Conservation (phyloP, 2,113 vertebrate genomes). For the Hemibates koningsi region DNA sequence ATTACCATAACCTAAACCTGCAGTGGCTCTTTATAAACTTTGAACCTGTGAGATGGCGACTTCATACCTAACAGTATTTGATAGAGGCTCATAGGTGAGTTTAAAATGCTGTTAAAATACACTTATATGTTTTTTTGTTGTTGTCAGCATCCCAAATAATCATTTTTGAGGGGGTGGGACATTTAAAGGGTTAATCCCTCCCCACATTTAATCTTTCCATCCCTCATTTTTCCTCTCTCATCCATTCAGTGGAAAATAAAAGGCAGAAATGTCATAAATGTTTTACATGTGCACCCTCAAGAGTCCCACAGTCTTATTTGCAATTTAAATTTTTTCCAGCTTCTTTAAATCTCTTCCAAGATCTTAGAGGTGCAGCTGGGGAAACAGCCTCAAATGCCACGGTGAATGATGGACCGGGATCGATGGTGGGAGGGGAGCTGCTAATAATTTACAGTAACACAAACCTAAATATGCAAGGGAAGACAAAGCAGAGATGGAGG, state of each 20-base stretch:
- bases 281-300: neutral
- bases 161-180: neutral
- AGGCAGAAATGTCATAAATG: slow-evolving; percentile 2
- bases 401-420: neutral
- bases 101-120: neutral
- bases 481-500: neutral
- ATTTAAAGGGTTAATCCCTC: neutral
- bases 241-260: neutral
- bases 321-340: neutral
- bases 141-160: neutral
- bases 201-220: neutral
- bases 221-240: neutral
- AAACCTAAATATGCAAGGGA: neutral
- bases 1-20: neutral
- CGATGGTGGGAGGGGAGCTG: neutral
- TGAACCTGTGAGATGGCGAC: neutral
- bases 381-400: slow-evolving; percentile 4
- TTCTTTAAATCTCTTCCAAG: slow-evolving; percentile 7
- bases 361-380: neutral
- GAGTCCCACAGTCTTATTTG: slow-evolving; percentile 7
- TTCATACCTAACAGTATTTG: neutral
- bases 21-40: neutral
- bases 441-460: neutral
- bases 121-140: neutral
- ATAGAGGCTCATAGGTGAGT: neutral